Evolutionary conservation across 2,113 vertebrate species (phyloP).

Genomic region (Tor tambroides): DNA sequence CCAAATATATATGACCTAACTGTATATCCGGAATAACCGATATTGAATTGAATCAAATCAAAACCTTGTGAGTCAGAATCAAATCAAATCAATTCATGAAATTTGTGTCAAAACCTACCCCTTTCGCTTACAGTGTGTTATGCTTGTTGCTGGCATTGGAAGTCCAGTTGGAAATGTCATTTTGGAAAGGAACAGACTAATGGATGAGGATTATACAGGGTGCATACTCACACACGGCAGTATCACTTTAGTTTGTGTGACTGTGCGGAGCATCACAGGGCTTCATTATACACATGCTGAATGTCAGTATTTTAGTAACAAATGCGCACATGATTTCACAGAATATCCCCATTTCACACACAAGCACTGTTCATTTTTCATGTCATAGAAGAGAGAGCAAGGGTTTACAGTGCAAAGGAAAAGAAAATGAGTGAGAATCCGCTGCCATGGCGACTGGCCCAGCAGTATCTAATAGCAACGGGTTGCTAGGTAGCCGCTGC

Average conservation of each 20-base stretch:
- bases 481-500: constrained; percentile 69
- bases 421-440: constrained; percentile 73
- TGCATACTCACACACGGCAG: constrained; percentile 20
- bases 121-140: not conserved
- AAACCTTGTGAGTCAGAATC: no score
- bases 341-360: constrained; percentile 35
- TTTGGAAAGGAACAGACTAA: constrained; percentile 17
- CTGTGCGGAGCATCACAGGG: constrained; percentile 25
- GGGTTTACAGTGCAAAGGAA: constrained; percentile 57
- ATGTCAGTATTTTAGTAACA: constrained; percentile 29
- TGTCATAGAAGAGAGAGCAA: constrained; percentile 55
- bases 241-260: constrained; percentile 28
- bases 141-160: constrained; percentile 23
- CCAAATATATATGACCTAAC: no score
- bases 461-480: constrained; percentile 78
- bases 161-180: constrained; percentile 46
- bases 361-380: constrained; percentile 50
- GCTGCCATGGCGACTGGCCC: constrained; percentile 79
- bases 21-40: no score
- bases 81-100: no score
- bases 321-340: constrained; percentile 34
- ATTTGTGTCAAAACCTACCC: no score
- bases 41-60: no score
- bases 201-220: constrained; percentile 38
- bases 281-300: constrained; percentile 23